These are phyloP conservation scores for Lagorchestes hirsutus DNA, from an alignment of 2,797 vertebrate species.

Conservation along the genomic window DNA sequence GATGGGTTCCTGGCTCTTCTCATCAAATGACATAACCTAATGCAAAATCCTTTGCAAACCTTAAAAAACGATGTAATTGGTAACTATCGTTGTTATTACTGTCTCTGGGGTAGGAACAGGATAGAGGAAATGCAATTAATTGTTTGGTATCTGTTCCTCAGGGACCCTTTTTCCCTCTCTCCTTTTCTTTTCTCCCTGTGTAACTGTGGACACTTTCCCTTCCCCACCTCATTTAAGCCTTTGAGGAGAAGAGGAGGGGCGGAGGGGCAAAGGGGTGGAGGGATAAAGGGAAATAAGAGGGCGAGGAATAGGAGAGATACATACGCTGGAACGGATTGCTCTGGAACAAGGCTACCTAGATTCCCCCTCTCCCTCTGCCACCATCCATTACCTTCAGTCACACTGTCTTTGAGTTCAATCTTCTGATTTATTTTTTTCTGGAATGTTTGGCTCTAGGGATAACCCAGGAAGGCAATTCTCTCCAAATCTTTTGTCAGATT, in stretches of 20 bases:
- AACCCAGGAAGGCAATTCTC: conserved; percentile 43
- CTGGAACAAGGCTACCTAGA: neutral
- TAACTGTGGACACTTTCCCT: neutral
- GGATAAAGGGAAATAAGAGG: neutral
- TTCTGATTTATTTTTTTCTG: neutral
- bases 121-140: neutral
- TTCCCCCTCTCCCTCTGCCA: neutral
- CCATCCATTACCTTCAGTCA: neutral
- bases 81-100: neutral
- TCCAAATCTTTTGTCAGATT: conserved; percentile 44
- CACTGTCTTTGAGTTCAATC: neutral
- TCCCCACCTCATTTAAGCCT: neutral
- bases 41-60: neutral
- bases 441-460: conserved; percentile 44
- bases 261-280: neutral
- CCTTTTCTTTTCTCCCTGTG: neutral
- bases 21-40: neutral
- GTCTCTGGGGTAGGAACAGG: neutral
- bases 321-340: neutral
- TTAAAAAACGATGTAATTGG: neutral
- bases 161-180: neutral
- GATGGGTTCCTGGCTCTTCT: neutral
- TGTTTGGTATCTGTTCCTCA: neutral
- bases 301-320: neutral
- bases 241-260: neutral